A percentile compares a stretch with the other conserved stretches of the same genome.
Conservation (phyloP, 2,888 invertebrate species). For the Rhorus exstirpatorius region DNA sequence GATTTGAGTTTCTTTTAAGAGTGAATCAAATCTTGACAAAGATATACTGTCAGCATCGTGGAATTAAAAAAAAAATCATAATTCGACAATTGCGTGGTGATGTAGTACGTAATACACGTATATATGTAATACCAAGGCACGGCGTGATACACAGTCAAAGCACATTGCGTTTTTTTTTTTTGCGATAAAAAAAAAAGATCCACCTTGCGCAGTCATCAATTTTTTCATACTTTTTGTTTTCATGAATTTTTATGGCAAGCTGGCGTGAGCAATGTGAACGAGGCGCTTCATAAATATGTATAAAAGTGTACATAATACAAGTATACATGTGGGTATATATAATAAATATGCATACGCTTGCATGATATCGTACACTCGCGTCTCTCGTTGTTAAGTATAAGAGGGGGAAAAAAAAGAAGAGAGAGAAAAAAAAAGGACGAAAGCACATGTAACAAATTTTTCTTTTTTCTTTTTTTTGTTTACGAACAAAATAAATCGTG, state of each 20-base stretch:
- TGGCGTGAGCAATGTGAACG: slow-evolving; percentile 66
- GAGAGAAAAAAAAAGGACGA: slow-evolving; percentile 34
- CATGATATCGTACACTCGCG: slow-evolving; percentile 37
- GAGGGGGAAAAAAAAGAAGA: not conserved
- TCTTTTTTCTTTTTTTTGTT: too few relatives aligned
- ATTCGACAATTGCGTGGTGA: slow-evolving; percentile 43
- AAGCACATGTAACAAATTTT: slow-evolving; percentile 58
- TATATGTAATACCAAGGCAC: slow-evolving; percentile 62
- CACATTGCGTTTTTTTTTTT: slow-evolving; percentile 55
- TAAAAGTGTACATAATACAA: slow-evolving; percentile 39
- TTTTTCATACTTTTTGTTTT: slow-evolving; percentile 15
- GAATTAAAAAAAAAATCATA: slow-evolving; percentile 31
- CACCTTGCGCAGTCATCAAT: not conserved
- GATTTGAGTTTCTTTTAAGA: slow-evolving; percentile 26
- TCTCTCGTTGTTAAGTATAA: not conserved
- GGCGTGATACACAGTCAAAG: slow-evolving; percentile 69
- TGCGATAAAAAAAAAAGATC: slow-evolving; percentile 26
- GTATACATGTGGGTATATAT: slow-evolving; percentile 14
- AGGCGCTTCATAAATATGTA: slow-evolving; percentile 56
- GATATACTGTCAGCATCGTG: slow-evolving; percentile 31
- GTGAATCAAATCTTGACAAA: not conserved
- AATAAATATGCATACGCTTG: slow-evolving; percentile 50
- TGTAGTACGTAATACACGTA: slow-evolving; percentile 23
- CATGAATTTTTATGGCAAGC: slow-evolving; percentile 59
- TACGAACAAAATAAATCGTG: slow-evolving; percentile 69